Evolutionary conservation across 2,797 vertebrate species (phyloP).

Genomic region (Spea hammondii): DNA sequence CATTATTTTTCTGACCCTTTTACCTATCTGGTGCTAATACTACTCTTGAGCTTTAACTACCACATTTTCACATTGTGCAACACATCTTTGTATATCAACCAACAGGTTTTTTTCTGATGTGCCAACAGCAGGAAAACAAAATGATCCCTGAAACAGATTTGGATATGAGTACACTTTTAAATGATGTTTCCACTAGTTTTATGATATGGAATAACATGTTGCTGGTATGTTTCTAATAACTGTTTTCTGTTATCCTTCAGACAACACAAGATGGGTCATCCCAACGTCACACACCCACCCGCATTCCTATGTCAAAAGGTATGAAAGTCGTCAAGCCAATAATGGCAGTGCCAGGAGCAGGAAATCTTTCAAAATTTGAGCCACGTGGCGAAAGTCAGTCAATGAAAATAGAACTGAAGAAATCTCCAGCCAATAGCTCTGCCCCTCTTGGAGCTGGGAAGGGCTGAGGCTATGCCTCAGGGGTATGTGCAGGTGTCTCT

Average conservation of each 20-base stretch:
- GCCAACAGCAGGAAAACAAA: too few species aligned
- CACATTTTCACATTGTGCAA: too few species aligned
- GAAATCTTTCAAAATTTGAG: constrained; percentile 84
- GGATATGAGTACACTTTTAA: too few species aligned
- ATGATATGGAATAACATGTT: not conserved
- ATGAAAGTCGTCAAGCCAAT: constrained; percentile 85
- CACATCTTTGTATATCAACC: too few species aligned
- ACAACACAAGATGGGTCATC: constrained; percentile 80
- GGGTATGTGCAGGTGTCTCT: constrained; percentile 70
- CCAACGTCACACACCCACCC: constrained; percentile 76
- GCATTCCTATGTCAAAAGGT: constrained; percentile 93
- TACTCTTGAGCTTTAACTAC: too few species aligned
- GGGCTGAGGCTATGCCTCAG: constrained; percentile 77
- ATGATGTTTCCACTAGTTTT: not conserved
- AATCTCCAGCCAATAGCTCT: constrained; percentile 75
- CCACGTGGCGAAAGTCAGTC: constrained; percentile 86
- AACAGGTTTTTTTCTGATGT: too few species aligned
- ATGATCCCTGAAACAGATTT: too few species aligned
- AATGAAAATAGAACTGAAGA: constrained; percentile 97
- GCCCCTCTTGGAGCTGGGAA: constrained; percentile 79
- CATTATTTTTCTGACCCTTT: too few species aligned
- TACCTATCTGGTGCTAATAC: too few species aligned
- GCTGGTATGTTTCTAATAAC: not conserved
- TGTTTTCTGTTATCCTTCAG: constrained; percentile 59
- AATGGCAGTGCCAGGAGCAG: constrained; percentile 82